These are phyloP conservation scores for Elephantulus edwardii DNA, from an alignment of 2,113 vertebrate species.

Conservation along the genomic window DNA sequence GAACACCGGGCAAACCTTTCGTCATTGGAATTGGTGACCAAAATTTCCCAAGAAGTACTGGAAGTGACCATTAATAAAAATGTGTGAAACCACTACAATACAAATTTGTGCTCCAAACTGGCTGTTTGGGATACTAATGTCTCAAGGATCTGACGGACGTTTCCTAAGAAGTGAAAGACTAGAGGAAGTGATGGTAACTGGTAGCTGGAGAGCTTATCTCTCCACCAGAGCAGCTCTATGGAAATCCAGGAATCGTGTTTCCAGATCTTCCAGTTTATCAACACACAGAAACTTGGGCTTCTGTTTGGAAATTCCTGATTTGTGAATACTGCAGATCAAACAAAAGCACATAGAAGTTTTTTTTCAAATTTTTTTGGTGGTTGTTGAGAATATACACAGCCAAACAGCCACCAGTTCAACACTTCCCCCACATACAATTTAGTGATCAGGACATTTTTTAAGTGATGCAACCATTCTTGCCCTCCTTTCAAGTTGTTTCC, in stretches of 20 bases:
- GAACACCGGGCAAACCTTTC: background rate
- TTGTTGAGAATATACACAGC: background rate
- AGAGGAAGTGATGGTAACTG: accelerated
- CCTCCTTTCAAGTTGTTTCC: background rate
- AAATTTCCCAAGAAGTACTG: background rate
- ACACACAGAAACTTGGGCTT: background rate
- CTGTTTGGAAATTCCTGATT: background rate
- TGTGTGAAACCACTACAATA: background rate
- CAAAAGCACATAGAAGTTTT: background rate
- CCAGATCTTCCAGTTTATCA: background rate
- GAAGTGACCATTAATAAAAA: background rate
- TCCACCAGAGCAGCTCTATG: accelerated
- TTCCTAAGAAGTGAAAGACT: background rate
- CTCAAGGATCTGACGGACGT: background rate
- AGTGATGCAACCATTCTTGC: background rate
- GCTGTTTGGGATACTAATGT: background rate
- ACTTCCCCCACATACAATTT: background rate
- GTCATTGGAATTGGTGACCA: background rate
- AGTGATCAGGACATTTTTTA: background rate
- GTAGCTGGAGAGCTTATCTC: accelerated
- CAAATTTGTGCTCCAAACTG: background rate
- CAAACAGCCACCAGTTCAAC: background rate
- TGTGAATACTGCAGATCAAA: background rate
- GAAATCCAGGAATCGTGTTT: background rate
- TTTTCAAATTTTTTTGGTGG: too few species aligned